A percentile compares a stretch with the other conserved stretches of the same genome.
These are phyloP conservation scores for Lampropteryx suffumata DNA, from an alignment of 2,888 invertebrate genomes.

Conservation along the genomic window DNA sequence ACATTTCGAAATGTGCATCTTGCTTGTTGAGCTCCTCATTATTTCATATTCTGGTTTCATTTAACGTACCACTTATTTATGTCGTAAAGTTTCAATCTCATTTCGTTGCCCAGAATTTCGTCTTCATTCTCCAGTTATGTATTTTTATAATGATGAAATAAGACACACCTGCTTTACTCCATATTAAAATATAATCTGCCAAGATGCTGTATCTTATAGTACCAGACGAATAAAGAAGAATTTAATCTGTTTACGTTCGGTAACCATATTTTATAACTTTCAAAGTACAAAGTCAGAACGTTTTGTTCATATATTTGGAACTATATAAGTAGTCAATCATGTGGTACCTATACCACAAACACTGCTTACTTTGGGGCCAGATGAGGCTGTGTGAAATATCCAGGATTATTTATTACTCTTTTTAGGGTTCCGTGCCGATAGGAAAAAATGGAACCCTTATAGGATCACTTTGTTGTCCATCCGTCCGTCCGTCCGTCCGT, in stretches of 20 bases:
- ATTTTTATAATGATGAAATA: slow-evolving; percentile 30
- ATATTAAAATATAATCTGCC: slow-evolving; percentile 52
- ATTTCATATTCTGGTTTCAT: slow-evolving; percentile 1
- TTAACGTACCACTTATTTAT: not conserved
- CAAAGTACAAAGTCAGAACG: no score
- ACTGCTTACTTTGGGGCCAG: no score
- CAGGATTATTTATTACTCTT: no score
- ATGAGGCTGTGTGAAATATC: no score
- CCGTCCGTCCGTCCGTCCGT: no score
- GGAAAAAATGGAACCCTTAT: no score
- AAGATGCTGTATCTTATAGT: slow-evolving; percentile 52
- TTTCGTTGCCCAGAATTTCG: slow-evolving; percentile 15
- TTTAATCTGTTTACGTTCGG: slow-evolving; percentile 54
- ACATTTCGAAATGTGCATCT: not conserved
- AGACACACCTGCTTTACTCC: slow-evolving; percentile 41
- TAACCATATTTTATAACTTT: slow-evolving; percentile 39
- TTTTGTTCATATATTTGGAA: no score
- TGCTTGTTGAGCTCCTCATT: not conserved
- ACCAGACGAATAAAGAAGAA: slow-evolving; percentile 59
- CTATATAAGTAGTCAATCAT: no score
- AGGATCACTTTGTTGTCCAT: no score
- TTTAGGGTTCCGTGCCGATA: no score
- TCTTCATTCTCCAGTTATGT: slow-evolving; percentile 17
- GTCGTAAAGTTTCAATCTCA: slow-evolving; percentile 7
- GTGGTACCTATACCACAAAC: no score